Conservation (phyloP, 37 sponge, comb jelly and placozoan species). For the Hormiphora californensis region DNA sequence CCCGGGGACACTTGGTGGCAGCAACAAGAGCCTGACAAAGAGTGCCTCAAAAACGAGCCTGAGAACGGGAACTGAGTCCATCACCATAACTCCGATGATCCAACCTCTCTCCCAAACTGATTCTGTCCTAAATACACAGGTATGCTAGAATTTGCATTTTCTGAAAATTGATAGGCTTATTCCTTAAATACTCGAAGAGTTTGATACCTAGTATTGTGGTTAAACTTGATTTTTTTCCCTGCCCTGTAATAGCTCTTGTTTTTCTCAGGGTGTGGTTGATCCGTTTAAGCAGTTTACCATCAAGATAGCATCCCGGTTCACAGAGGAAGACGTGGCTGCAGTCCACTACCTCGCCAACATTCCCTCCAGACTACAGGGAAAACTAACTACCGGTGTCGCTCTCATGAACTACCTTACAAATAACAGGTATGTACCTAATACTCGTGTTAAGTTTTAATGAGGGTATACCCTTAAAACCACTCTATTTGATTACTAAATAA, state of each 20-base stretch:
- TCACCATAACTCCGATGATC: neutral
- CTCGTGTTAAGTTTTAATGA: neutral
- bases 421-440: neutral
- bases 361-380: neutral
- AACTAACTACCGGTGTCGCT: neutral
- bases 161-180: neutral
- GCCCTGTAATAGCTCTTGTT: no score
- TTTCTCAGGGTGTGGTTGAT: neutral
- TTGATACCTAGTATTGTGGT: no score
- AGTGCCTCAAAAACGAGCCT: no score
- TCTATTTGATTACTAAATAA: no score
- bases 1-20: no score
- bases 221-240: no score
- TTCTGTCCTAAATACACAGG: neutral
- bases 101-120: conserved; percentile 28
- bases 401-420: conserved; percentile 24
- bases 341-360: conserved; percentile 35
- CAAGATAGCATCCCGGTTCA: conserved; percentile 30
- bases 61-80: no score
- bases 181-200: neutral
- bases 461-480: no score
- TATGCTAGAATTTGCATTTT: neutral
- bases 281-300: conserved; percentile 4
- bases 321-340: neutral
- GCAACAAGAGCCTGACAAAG: no score